phyloP scores from a whole-genome alignment of 2,113 vertebrate genomes.

The zebrafish (Danio rerio) region GRCz12tu NC_133186.1:5745501-5746000 shows the following conservation, averaged over 20 bases:
- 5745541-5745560: conserved; percentile 71
- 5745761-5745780: conserved; percentile 78
- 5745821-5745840: neutral
- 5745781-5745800: conserved; percentile 80
- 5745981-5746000: conserved; percentile 65
- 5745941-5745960: conserved; percentile 68
- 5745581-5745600: conserved; percentile 76
- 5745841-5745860: neutral
- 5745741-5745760: conserved; percentile 83
- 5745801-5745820: conserved; percentile 63
- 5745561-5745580: conserved; percentile 78
- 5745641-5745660: neutral
- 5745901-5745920: conserved; percentile 66
- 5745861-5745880: conserved; percentile 53
- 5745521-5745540: conserved; percentile 10
- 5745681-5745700: conserved; percentile 57
- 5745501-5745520: neutral
- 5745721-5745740: conserved; percentile 13
- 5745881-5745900: conserved; percentile 64
- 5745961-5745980: conserved; percentile 57
- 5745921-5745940: conserved; percentile 67
- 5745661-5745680: neutral
- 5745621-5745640: neutral
- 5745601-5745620: neutral
- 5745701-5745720: neutral